Base-by-base conservation (phyloP, 1,140 invertebrate species). In the Drosophila jambulina region DNA sequence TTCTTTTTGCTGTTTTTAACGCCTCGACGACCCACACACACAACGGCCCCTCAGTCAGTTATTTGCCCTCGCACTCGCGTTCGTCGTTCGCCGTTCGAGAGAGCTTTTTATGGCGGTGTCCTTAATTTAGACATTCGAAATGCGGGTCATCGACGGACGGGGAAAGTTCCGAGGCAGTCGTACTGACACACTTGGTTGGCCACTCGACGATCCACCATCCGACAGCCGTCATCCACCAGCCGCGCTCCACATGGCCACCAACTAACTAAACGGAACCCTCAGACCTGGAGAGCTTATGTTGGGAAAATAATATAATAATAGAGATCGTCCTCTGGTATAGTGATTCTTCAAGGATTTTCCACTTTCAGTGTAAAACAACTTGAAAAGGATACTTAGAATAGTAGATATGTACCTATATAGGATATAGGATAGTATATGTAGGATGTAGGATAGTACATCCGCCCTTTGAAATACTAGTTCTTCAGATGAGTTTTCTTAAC, bases 41-140 rank as follows among this genome's bases (percentile, higher is more conserved):
- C 23, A 45, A 13, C n/a, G 62, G 75, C 59, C 67, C 65, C 34
- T 43, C 46, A 51, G 61, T 43, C 46, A 64, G 38, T 59, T 53
- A 58, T 65, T 70, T 64, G 63, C 60, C 69, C 59, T 74, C 67
- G 67, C 61, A 49, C 32, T 63, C 38, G 45, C 46, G n/a, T 9
- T 36, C 32, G 51, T 15, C 13, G 51, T 36, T 36, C 32, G 51
- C 15, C 53, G 53, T 43, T 59, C 68, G 13, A 45, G n/a, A 48
- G 74, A 87, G 84, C 84, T 87, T 87, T 80, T 87, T 84, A 80
- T 87, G 85, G 85, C 54, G 84, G 80, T 87, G 84, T 87, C 84
- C 84, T 87, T 87, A 87, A 87, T 87, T 87, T 87, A 87, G 84
- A 87, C 81, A 80, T 90, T 60, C 64, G 62, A 88, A 87, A 87